These are phyloP conservation scores for Cyprinella venusta DNA, from an alignment of 2,797 vertebrate species.

Conservation along the genomic window DNA sequence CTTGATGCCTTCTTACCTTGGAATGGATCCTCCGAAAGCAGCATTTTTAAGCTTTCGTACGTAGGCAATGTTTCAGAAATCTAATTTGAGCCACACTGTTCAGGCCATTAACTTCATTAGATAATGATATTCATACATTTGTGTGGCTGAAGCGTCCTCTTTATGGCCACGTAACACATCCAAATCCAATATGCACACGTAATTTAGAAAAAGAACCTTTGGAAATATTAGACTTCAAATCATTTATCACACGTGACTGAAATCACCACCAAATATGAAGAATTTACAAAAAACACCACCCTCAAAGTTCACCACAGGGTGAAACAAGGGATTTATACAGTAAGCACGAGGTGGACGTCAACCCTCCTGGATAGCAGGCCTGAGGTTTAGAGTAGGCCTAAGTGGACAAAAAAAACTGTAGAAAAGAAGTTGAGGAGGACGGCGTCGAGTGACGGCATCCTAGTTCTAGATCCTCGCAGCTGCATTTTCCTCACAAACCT, in stretches of 20 bases:
- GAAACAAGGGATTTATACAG: not conserved
- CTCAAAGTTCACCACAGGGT: conserved; percentile 12
- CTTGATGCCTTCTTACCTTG: not conserved
- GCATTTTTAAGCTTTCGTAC: not conserved
- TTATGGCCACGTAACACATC: not conserved
- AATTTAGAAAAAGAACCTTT: not conserved
- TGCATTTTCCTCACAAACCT: conserved; percentile 77
- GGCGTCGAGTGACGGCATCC: conserved; percentile 5
- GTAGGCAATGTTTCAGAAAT: not conserved
- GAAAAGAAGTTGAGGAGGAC: conserved; percentile 27
- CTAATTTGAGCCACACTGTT: not conserved
- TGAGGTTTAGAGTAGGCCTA: not conserved
- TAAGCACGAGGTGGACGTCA: not conserved
- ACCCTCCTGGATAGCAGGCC: not conserved
- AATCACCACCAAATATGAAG: conserved; percentile 3
- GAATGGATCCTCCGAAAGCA: not conserved
- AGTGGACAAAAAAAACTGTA: conserved; percentile 37
- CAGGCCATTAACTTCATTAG: not conserved
- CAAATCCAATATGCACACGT: not conserved
- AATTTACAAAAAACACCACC: conserved; percentile 4
- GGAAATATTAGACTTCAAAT: not conserved
- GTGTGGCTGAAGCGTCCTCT: not conserved
- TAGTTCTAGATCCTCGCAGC: conserved; percentile 40
- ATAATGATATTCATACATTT: not conserved
- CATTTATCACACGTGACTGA: not conserved